These are phyloP conservation scores for Chrysogorgia sp. DNA, from an alignment of 92 coral and sea anemone genomes.

Conservation along the genomic window DNA sequence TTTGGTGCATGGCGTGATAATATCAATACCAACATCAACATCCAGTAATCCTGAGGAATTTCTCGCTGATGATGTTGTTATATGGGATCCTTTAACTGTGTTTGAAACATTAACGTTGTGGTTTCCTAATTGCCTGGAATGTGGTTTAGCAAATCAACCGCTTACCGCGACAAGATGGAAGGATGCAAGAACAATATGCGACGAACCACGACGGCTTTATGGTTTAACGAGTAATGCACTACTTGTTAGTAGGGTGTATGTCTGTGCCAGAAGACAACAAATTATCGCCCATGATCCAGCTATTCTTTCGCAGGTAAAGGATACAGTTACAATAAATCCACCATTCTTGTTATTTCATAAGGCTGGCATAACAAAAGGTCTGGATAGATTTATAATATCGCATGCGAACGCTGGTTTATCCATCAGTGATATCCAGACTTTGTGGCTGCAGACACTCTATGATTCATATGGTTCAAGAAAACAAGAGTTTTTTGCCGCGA, in stretches of 20 bases:
- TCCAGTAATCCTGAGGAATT: too few species aligned
- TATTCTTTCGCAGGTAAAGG: constrained; percentile 56
- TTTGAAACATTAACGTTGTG: constrained; percentile 56
- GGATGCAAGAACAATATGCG: constrained; percentile 57
- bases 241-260: constrained; percentile 60
- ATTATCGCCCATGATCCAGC: constrained; percentile 54
- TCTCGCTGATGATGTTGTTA: constrained; percentile 40
- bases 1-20: too few species aligned
- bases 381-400: constrained; percentile 50
- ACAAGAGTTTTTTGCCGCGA: too few species aligned
- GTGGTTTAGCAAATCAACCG: constrained; percentile 23
- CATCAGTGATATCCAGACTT: constrained; percentile 62
- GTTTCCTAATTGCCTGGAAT: constrained; percentile 57
- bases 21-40: too few species aligned
- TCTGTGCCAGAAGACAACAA: constrained; percentile 62
- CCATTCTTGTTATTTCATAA: constrained; percentile 65
- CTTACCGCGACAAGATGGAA: constrained; percentile 66
- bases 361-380: constrained; percentile 58
- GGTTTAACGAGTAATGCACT: constrained; percentile 54
- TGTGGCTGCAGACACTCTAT: constrained; percentile 58
- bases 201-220: constrained; percentile 60
- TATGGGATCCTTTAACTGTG: constrained; percentile 59
- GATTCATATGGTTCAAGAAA: constrained; percentile 52
- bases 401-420: constrained; percentile 64
- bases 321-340: constrained; percentile 32